Conservation (phyloP, 2,113 vertebrate genomes). For the Gadus macrocephalus region DNA sequence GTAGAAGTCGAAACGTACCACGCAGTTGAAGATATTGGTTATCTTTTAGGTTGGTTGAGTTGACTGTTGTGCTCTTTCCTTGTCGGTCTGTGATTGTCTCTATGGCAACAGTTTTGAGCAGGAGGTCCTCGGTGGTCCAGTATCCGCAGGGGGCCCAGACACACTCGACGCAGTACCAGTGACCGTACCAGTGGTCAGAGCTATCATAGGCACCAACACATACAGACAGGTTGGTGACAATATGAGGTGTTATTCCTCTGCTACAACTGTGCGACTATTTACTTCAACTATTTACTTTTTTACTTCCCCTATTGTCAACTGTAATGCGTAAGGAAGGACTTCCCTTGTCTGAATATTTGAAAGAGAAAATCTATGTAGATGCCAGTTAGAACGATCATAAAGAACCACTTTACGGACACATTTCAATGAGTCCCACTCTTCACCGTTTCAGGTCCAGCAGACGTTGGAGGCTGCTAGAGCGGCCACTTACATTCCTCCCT, state of each 20-base stretch:
- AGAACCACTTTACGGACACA: no score
- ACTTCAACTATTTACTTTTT: no score
- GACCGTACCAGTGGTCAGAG: conserved; percentile 72
- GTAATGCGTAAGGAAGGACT: no score
- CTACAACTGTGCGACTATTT: no score
- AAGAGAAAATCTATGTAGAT: no score
- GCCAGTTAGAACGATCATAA: no score
- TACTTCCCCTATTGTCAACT: no score
- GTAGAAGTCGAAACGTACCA: no score
- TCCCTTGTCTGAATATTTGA: no score
- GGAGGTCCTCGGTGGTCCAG: conserved; percentile 85
- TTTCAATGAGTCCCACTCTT: no score
- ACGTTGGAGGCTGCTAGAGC: conserved; percentile 85
- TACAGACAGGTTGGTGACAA: conserved; percentile 79
- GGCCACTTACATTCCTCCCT: conserved; percentile 73
- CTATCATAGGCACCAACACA: conserved; percentile 89
- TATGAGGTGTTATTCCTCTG: neutral
- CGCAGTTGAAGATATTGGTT: no score
- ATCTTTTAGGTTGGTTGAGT: neutral
- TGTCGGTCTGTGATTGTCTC: neutral
- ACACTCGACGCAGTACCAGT: conserved; percentile 73
- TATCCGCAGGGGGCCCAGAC: conserved; percentile 63
- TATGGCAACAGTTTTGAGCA: conserved; percentile 77
- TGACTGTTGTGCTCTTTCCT: neutral
- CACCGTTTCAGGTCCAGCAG: conserved; percentile 79